These are phyloP conservation scores for Parnassius glacialis DNA, from an alignment of 2,888 invertebrate genomes.

Conservation along the genomic window DNA sequence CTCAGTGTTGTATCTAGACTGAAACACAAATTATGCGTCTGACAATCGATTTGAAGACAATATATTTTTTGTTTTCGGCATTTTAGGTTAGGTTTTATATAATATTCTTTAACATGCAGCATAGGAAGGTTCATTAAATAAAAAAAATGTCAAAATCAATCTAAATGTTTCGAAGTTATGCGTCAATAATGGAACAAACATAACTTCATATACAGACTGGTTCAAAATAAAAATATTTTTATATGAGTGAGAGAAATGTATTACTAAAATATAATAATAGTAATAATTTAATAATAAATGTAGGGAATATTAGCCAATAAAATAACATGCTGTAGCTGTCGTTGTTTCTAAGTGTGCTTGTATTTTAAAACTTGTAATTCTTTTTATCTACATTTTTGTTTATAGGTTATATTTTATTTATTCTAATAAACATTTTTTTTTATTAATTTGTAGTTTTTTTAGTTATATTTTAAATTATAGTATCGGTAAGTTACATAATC, in stretches of 20 bases:
- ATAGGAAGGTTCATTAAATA: too few species aligned
- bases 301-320: neutral
- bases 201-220: constrained; percentile 10
- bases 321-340: too few species aligned
- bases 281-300: constrained; percentile 38
- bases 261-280: neutral
- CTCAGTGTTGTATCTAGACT: too few species aligned
- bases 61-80: too few species aligned
- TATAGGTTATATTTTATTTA: constrained; percentile 49
- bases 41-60: too few species aligned
- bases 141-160: neutral
- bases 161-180: neutral
- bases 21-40: too few species aligned
- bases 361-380: constrained; percentile 33
- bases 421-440: constrained; percentile 56
- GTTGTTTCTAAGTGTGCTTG: constrained; percentile 18
- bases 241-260: constrained; percentile 16
- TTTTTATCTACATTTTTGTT: constrained; percentile 37
- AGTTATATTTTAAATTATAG: constrained; percentile 1
- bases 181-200: too few species aligned
- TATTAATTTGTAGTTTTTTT: constrained; percentile 40
- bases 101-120: neutral
- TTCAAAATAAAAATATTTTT: constrained; percentile 21
- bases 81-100: too few species aligned
- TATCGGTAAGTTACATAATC: neutral